Evolutionary conservation across 2,888 invertebrate species (phyloP).

Genomic region (Drosophila lacicola): DNA sequence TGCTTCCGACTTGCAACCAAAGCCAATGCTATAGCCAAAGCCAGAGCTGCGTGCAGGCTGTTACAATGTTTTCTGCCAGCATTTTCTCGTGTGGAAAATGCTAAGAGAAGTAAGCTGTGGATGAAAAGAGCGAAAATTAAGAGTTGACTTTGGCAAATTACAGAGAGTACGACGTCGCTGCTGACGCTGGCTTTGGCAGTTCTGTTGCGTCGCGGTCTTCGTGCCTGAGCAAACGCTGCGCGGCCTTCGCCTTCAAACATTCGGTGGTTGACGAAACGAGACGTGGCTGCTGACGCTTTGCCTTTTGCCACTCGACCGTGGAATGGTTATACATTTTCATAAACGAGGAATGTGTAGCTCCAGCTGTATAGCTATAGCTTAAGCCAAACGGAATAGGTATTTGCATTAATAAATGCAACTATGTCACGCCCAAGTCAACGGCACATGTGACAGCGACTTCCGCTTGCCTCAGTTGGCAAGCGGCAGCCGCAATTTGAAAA

Average conservation of each 20-base stretch:
- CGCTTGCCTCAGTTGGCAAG: slow-evolving; percentile 47
- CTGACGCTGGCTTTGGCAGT: neutral
- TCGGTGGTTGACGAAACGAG: slow-evolving; percentile 45
- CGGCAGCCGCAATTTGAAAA: slow-evolving; percentile 29
- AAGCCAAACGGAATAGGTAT: slow-evolving; percentile 53
- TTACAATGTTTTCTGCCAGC: slow-evolving; percentile 23
- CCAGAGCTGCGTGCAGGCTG: slow-evolving; percentile 4
- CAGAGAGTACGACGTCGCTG: slow-evolving; percentile 13
- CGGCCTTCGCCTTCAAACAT: slow-evolving; percentile 52
- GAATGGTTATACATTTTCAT: slow-evolving; percentile 71
- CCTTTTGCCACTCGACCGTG: slow-evolving; percentile 50
- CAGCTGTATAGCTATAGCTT: slow-evolving; percentile 10
- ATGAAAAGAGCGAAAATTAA: slow-evolving; percentile 41
- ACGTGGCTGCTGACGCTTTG: slow-evolving; percentile 40
- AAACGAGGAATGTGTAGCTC: slow-evolving; percentile 54
- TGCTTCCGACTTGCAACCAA: slow-evolving; percentile 53
- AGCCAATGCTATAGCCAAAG: slow-evolving; percentile 1
- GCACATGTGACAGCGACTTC: slow-evolving; percentile 69
- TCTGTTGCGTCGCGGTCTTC: slow-evolving; percentile 5
- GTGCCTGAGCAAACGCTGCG: slow-evolving; percentile 14
- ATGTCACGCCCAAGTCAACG: slow-evolving; percentile 73
- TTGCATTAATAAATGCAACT: slow-evolving; percentile 80
- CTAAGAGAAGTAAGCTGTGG: slow-evolving; percentile 1
- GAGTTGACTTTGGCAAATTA: neutral
- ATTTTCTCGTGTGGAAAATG: slow-evolving; percentile 35